Evolutionary conservation across 2,888 invertebrate genomes (phyloP).

Genomic region (Amblyjoppa fuscipennis): DNA sequence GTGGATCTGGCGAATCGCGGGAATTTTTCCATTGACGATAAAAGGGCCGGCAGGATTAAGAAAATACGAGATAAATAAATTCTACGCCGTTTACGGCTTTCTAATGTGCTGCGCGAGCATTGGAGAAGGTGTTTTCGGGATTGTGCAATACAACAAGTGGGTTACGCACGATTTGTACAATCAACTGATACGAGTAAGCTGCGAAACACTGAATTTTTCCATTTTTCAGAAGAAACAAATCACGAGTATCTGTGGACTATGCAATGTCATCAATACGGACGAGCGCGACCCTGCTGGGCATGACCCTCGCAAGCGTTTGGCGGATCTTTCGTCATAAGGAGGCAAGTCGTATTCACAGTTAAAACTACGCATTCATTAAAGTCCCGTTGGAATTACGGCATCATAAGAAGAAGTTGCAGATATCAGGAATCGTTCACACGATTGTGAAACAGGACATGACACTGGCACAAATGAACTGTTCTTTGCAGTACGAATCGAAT

Average conservation of each 20-base stretch:
- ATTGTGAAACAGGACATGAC: constrained; percentile 39
- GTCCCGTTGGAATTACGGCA: not conserved
- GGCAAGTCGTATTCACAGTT: not conserved
- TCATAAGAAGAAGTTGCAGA: constrained; percentile 19
- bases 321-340: constrained; percentile 46
- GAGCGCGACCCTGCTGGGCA: constrained; percentile 5
- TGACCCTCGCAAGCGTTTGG: constrained; percentile 14
- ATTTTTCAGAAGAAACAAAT: not conserved
- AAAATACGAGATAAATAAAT: constrained; percentile 48
- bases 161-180: not conserved
- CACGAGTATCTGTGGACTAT: not conserved
- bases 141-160: not conserved
- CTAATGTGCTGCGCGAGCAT: constrained; percentile 4
- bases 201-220: not conserved
- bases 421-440: constrained; percentile 46
- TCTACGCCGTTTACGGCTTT: constrained; percentile 25
- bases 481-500: constrained; percentile 40
- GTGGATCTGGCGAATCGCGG: constrained; percentile 53
- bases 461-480: constrained; percentile 59
- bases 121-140: not conserved
- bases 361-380: not conserved
- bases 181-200: not conserved
- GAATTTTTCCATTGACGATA: constrained; percentile 52
- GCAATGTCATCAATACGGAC: not conserved
- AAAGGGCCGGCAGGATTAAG: not conserved